Evolutionary conservation across 2,797 vertebrate genomes (phyloP).

Genomic region (Natrix natrix): DNA sequence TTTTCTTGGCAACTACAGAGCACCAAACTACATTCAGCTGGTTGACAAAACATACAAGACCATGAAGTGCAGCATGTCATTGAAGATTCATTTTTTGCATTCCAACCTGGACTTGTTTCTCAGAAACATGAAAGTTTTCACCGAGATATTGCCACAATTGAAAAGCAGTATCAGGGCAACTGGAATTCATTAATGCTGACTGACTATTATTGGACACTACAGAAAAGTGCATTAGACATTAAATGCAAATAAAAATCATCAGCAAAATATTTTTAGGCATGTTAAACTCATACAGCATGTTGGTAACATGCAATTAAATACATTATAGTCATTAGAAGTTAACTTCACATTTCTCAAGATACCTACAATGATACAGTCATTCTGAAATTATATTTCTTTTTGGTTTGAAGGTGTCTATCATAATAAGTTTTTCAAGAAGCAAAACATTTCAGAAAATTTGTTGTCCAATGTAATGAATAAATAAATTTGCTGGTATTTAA

Average conservation of each 20-base stretch:
- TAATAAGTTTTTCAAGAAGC: background rate
- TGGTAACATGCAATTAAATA: background rate
- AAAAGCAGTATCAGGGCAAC: background rate
- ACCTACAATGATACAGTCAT: background rate
- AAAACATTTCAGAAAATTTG: background rate
- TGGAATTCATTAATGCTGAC: background rate
- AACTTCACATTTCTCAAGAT: background rate
- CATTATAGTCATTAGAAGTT: background rate
- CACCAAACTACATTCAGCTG: background rate
- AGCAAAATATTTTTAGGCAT: background rate
- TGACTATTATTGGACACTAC: background rate
- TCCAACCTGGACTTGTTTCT: background rate
- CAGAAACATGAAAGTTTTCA: background rate
- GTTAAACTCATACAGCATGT: background rate
- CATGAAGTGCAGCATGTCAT: background rate
- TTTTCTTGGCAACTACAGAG: background rate
- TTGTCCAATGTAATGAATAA: background rate
- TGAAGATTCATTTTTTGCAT: background rate
- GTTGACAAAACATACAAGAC: background rate
- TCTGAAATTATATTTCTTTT: background rate
- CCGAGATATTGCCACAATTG: background rate
- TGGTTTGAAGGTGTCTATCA: background rate
- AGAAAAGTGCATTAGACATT: background rate
- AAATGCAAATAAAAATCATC: background rate
- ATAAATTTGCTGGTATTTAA: background rate